phyloP scores from a whole-genome alignment of 2,113 vertebrate genomes.

The Telmatochromis sp. region DNA sequence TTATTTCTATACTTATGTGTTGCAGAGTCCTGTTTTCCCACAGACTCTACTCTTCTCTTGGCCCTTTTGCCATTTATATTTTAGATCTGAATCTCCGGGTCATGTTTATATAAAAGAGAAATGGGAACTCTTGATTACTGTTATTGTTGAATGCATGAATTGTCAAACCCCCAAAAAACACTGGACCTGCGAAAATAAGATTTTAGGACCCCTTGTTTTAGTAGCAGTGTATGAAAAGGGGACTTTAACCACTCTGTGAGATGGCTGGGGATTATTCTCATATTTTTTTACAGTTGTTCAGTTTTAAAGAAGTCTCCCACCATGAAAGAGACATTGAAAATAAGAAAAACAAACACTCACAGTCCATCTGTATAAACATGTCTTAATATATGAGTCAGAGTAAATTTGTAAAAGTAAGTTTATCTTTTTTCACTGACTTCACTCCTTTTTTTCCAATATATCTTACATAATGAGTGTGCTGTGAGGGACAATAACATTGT shows the following conservation, averaged over 20 bases:
- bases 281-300: background rate
- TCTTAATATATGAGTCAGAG: background rate
- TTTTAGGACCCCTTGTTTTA: background rate
- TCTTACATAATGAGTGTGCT: background rate
- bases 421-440: background rate
- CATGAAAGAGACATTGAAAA: background rate
- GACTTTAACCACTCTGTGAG: background rate
- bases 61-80: background rate
- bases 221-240: background rate
- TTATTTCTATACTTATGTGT: background rate
- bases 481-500: background rate
- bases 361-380: background rate
- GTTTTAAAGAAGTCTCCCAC: background rate
- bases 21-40: background rate
- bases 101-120: background rate
- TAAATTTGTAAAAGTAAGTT: background rate
- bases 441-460: background rate
- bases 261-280: background rate
- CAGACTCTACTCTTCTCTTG: background rate
- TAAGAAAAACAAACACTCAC: background rate
- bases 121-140: background rate
- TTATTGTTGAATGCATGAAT: background rate
- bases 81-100: background rate
- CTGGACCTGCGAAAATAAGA: fast-evolving
- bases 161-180: background rate